Percentiles rank a stretch among this genome's conserved stretches.
Conservation (phyloP, 2,888 invertebrate species). For the Pemphredon lugubris region DNA sequence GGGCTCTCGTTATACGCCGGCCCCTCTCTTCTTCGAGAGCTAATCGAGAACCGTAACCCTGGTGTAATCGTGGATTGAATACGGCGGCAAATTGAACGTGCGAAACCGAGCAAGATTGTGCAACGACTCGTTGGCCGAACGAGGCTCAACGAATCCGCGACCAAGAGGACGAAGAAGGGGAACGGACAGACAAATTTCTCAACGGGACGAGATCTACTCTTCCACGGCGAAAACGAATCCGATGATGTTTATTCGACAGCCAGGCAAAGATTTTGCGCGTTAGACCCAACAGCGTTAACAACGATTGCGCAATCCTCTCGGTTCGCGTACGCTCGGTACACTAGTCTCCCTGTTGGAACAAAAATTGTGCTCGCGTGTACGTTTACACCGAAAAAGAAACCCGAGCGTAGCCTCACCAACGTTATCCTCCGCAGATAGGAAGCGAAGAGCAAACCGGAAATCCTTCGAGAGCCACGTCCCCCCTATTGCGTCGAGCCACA, state of each 20-base stretch:
- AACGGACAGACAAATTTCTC: no score
- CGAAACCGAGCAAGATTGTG: no score
- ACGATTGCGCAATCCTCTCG: conserved; percentile 33
- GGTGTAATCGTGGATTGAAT: no score
- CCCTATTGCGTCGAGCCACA: neutral
- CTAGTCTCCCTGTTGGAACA: conserved; percentile 18
- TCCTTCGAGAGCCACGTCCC: neutral
- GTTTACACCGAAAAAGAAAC: conserved; percentile 10
- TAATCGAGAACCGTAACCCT: no score
- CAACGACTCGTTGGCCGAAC: no score
- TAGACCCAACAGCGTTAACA: conserved; percentile 17
- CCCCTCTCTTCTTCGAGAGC: no score
- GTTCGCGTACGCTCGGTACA: conserved; percentile 4
- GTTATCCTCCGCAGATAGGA: conserved; percentile 7
- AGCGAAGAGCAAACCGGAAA: conserved; percentile 25
- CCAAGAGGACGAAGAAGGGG: no score
- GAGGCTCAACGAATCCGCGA: no score
- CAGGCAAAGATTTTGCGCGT: conserved; percentile 2
- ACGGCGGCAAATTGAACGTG: no score
- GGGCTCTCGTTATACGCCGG: no score
- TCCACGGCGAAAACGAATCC: no score
- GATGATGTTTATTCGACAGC: conserved; percentile 20
- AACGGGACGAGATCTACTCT: no score
- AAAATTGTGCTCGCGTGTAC: conserved; percentile 1
- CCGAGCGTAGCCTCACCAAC: conserved; percentile 1